phyloP scores from a whole-genome alignment of 2,113 vertebrate genomes.

The Ceyx melanurus region DNA sequence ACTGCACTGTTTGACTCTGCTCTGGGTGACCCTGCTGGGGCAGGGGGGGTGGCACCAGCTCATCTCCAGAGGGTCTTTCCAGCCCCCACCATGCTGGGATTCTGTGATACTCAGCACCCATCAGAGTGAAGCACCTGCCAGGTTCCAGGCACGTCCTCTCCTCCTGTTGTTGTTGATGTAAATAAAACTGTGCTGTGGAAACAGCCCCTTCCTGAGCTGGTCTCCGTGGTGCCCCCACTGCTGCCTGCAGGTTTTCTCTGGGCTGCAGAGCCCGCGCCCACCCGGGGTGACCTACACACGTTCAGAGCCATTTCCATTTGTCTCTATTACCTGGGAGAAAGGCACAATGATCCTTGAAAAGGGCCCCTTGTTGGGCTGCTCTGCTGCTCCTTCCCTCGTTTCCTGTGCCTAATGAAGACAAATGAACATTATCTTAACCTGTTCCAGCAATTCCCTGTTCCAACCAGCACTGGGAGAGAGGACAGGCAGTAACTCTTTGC shows the following conservation, averaged over 20 bases:
- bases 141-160: accelerated
- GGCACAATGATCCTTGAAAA: constrained; percentile 14
- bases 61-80: not conserved
- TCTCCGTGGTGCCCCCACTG: accelerated
- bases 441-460: not conserved
- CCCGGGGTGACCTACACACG: not conserved
- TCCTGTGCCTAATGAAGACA: not conserved
- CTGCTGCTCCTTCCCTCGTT: not conserved
- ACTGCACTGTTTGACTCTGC: no score
- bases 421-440: not conserved
- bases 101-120: not conserved
- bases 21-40: no score
- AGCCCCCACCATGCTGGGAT: not conserved
- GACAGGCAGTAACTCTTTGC: not conserved
- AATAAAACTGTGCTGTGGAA: not conserved
- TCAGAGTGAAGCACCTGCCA: accelerated
- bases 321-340: not conserved
- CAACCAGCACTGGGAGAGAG: not conserved
- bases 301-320: not conserved
- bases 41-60: not conserved
- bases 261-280: not conserved
- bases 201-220: not conserved
- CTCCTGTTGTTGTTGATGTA: not conserved
- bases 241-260: not conserved
- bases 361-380: not conserved